Evolutionary conservation across 1,140 invertebrate genomes (phyloP), one percentile per base, ranked within the genome.

Genomic region (Scaptomyza graminum): DNA sequence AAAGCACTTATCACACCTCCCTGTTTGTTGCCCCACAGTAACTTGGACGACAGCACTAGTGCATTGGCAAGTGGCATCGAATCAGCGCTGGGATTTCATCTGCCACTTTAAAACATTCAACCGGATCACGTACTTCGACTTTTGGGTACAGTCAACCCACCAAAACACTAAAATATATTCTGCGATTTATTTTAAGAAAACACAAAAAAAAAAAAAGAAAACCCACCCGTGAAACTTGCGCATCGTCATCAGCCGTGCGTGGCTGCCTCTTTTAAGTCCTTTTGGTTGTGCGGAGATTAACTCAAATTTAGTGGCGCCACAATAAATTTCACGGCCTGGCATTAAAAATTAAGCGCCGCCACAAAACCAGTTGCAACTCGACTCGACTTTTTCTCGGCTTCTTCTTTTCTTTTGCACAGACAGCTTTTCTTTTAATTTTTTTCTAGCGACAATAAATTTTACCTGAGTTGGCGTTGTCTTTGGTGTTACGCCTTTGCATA

Each of bases 1-100:
- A 75, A 80, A 87, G 82, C 82, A 87, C 79, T 85, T 87, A 82
- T 87, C 82, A 65, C 83, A 79, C 82, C 74, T 80, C 39, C n/a
- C 56, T 13, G 9, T 12, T 41, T n/a, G 8, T 5, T 63, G 46
- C 28, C 11, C 39, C 64, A 31, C 9, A 25, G 13, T 37, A 56
- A 50, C 44, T 72, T 65, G 41, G 31, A 44, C 60, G 67, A 80
- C 78, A 81, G 68, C 59, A 65, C 55, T 57, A 80, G 2, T 37
- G 57, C 13, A 75, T 84, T 22, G 0, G 18, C 18, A 22, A 22
- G 18, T 22, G 18, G 18, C 18, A 22, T 22, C 18, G 18, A 18
- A 18, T 18, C 18, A 80, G 60, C 76, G 66, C 50, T 62, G 74
- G 41, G 55, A 77, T 78, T 75, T 68, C 82, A 71, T 51, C 79